These are phyloP conservation scores for Naja naja DNA, from an alignment of 2,113 vertebrate genomes.

Conservation along the genomic window DNA sequence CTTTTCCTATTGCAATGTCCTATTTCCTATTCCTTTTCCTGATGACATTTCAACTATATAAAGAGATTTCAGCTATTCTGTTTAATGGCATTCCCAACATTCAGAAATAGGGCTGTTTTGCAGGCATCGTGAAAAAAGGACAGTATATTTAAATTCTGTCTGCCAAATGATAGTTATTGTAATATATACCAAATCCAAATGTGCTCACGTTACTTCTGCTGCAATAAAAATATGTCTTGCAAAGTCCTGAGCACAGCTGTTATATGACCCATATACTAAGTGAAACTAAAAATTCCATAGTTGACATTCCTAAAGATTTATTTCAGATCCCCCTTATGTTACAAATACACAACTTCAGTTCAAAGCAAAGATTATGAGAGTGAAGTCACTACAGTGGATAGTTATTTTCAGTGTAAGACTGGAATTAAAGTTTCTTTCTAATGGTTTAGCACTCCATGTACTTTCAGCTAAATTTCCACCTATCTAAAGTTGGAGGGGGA, in stretches of 20 bases:
- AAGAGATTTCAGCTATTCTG: not conserved
- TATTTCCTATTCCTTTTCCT: not conserved
- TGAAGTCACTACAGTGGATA: not conserved
- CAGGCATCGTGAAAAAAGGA: not conserved
- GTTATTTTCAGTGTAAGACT: not conserved
- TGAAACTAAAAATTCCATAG: not conserved
- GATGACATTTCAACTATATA: slow-evolving; percentile 13
- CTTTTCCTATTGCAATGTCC: slow-evolving; percentile 38
- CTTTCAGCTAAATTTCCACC: not conserved
- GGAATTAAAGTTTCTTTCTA: not conserved
- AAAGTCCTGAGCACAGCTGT: not conserved
- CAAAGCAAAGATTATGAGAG: not conserved
- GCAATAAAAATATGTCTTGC: not conserved
- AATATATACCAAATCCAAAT: not conserved
- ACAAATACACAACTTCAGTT: not conserved
- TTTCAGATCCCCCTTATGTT: not conserved
- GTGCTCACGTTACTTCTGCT: not conserved
- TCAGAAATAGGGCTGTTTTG: not conserved
- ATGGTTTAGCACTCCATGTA: not conserved
- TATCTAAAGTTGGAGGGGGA: not conserved
- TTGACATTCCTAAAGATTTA: not conserved
- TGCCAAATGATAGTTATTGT: not conserved
- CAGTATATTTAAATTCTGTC: not conserved
- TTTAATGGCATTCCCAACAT: not conserved
- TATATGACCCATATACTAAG: not conserved